Base-by-base conservation (phyloP, 2,888 invertebrate genomes). In the Dinocampus coccinellae region DNA sequence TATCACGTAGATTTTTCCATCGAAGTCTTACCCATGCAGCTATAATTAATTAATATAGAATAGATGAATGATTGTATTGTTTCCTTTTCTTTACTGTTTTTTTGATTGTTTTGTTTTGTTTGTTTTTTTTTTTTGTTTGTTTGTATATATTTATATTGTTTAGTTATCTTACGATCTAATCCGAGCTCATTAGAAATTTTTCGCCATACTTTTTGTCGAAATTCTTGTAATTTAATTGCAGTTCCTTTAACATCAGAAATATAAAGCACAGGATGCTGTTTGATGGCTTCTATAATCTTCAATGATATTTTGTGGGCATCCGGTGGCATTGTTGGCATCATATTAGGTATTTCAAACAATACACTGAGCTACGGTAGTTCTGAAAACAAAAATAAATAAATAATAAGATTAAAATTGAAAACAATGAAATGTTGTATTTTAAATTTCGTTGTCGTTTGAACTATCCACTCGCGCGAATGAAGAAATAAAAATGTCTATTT, bases 151-250 rank as follows among this genome's bases (percentile, higher is more conserved):
- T 29, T 29, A 29, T 29, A 29, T 4, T 29, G 7, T 29, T 29
- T 29, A 29, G 7, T 7, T 69, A 73, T 73, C 83, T 78, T 81
- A 87, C 87, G 78, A 77, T 87, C 87, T 0, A 87, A 71, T 47
- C 83, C 83, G 6, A 87, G 77, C 36, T 87, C 86, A 66, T 85
- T 83, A 0, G 87, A 83, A 69, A 87, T 86, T 63, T 81, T 78
- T 72, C 84, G 83, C 87, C 87, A 87, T 33, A 87, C 86, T 79
- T 87, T 87, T 73, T 87, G 86, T 20, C 85, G 76, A 62, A 87
- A 86, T 72, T 87, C 87, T 63, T 85, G 85, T 7, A 87, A 62
- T 63, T 85, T 87, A 1, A 85, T 71, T 1, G 84, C 75, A 9
- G 79, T 78, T 1, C 85, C 85, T 66, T 82, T 86, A 2, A 87